Base-by-base conservation (phyloP, 2,888 invertebrate species). In the Sphaerolaimus hirsutus region DNA sequence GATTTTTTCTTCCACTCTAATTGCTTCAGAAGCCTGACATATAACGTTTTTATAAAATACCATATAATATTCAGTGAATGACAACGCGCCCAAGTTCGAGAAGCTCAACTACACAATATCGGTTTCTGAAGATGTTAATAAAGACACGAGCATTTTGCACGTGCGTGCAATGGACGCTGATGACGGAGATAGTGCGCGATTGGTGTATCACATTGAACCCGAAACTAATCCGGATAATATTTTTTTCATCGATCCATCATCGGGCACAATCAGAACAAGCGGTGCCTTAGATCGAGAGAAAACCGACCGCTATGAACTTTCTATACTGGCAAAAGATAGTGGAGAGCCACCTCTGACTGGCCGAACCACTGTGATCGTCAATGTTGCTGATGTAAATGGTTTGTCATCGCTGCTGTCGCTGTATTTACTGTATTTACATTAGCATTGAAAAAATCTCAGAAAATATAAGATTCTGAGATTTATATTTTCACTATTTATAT, bases 211-310 rank as follows among this genome's bases (percentile, higher is more conserved):
- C 21, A 69, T 89, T 32, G 68, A 76, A 0, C 71, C 26, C 14
- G 22, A 50, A 21, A 3, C 21, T 3, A 29, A 83, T 56, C 21
- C 19, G 14, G 24, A 83, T 56, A 83, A 81, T 0, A 80, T 84
- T 0, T 91, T 91, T 63, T 77, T 79, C 0, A 77, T 91, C 21
- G 91, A 93, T 65, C 76, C 81, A 0, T 79, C 81, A 0, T 83
- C 84, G 1, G 91, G 91, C 0, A 79, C 83, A 1, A 75, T 93
- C 17, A 70, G 89, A 46, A 86, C 84, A 0, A 79, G 81, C 51
- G 81, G 82, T 62, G 75, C 77, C 0, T 63, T 91, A 50, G 91
- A 93, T 63, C 71, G 91, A 27, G 91, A 93, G 65, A 80, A 79
- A 12, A 5, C 5, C 23, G 0, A 77, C 78, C 0, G n/a, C 2